Evolutionary conservation across 2,888 invertebrate species (phyloP), one percentile per base, ranked within the genome.

Genomic region (Zele albiditarsus): DNA sequence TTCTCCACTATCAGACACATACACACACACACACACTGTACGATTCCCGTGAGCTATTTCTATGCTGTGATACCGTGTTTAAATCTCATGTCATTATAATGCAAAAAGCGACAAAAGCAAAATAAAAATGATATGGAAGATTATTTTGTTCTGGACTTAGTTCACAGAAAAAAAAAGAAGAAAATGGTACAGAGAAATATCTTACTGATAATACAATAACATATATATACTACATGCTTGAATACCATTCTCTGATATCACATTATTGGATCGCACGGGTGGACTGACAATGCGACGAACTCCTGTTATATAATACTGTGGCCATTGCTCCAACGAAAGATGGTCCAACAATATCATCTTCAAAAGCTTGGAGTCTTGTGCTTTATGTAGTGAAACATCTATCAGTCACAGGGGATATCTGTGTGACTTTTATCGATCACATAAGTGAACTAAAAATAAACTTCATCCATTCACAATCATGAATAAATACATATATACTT

Each of bases 231-330:
- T 38, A 3, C 23, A 6, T 20, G 6, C 53, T 53, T 6, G 53
- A 20, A 53, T 53, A 53, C 23, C n/a, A 20, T 5, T 4, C 8
- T n/a, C 2, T 53, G 8, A 20, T 53, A 53, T 53, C 53, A 53
- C 53, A 23, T 53, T 53, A 53, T 53, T 53, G 53, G 53, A 53
- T 53, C 53, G 53, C 53, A 8, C n/a, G 20, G n/a, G 53, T 53
- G 53, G 20, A 53, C 20, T 53, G 53, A 53, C 53, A 53, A 53
- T 53, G 10, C 20, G 10, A 23, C 10, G 20, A 6, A 6, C 20
- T 53, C 8, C 3, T 53, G n/a, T 5, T 53, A 53, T 53, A 20
- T 53, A 53, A 38, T 20, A 20, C n/a, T 53, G 2, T 23, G n/a
- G 53, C 10, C 53, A 53, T 6, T 23, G 53, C 23, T 8, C 53